Percentiles rank a stretch among this genome's conserved stretches.
phyloP scores from a whole-genome alignment of 2,113 vertebrate genomes.

The Daubentonia madagascariensis region DNA sequence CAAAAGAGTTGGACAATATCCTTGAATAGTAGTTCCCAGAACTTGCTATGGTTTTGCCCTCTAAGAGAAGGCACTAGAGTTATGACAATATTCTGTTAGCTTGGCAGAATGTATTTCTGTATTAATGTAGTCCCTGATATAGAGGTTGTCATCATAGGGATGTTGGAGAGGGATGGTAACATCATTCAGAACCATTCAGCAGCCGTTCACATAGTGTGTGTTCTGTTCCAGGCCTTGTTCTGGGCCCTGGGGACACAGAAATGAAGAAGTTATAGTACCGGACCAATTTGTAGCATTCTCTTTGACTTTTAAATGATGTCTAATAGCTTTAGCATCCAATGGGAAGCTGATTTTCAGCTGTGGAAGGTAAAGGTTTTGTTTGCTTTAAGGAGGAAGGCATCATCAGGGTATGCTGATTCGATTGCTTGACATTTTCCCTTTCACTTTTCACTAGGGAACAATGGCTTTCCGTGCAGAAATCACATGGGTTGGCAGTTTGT shows the following conservation, averaged over 20 bases:
- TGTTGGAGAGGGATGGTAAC: not conserved
- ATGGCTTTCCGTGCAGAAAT: constrained; percentile 14
- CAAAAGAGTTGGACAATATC: not conserved
- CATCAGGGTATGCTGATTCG: not conserved
- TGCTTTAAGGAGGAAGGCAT: not conserved
- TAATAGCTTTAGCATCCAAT: not conserved
- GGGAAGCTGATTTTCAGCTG: not conserved
- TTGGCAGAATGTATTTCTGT: constrained; percentile 25
- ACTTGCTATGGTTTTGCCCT: constrained; percentile 38
- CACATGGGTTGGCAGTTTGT: constrained; percentile 7
- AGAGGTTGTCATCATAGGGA: not conserved
- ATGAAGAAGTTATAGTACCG: not conserved
- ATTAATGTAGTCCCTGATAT: not conserved
- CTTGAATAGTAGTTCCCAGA: constrained; percentile 8
- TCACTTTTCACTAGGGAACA: constrained; percentile 32
- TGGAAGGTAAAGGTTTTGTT: constrained; percentile 10
- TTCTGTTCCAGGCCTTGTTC: not conserved
- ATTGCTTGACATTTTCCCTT: constrained; percentile 50
- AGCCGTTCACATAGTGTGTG: not conserved
- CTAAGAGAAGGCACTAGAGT: constrained; percentile 28
- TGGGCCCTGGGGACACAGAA: not conserved
- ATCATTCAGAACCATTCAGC: not conserved
- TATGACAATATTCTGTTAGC: not conserved
- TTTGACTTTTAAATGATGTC: constrained; percentile 17
- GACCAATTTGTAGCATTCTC: not conserved